Evolutionary conservation across 2,797 vertebrate genomes (phyloP).

Genomic region (Melanotaenia pygmaea): DNA sequence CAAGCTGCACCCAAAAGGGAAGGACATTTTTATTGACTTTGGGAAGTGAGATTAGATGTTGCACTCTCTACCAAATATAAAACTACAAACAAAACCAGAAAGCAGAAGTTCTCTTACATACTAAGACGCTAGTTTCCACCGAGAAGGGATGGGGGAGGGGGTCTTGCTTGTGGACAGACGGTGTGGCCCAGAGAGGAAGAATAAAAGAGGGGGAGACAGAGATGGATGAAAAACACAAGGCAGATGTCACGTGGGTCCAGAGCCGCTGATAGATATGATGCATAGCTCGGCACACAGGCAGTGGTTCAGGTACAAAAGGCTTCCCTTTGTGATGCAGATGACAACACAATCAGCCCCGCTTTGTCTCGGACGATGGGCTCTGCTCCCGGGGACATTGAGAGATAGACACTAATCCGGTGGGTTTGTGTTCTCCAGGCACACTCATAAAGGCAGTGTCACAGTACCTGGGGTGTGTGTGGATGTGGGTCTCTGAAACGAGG

Average conservation of each 20-base stretch:
- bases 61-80: conserved; percentile 44
- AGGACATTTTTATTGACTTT: conserved; percentile 39
- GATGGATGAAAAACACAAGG: conserved; percentile 69
- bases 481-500: conserved; percentile 74
- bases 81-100: conserved; percentile 44
- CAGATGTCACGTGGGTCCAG: conserved; percentile 67
- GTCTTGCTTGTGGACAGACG: conserved; percentile 68
- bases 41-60: conserved; percentile 32
- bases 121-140: conserved; percentile 43
- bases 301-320: conserved; percentile 79
- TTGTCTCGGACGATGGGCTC: conserved; percentile 79
- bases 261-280: conserved; percentile 73
- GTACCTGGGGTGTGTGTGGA: conserved; percentile 78
- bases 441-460: conserved; percentile 77
- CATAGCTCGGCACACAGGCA: conserved; percentile 51
- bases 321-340: conserved; percentile 85
- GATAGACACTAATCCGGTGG: conserved; percentile 77
- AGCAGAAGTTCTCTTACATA: conserved; percentile 36
- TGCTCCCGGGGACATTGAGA: conserved; percentile 75
- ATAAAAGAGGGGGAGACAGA: conserved; percentile 29
- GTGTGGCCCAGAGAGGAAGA: conserved; percentile 49
- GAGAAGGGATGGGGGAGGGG: conserved; percentile 36
- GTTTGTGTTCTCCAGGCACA: conserved; percentile 74
- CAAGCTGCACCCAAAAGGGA: conserved; percentile 35
- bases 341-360: conserved; percentile 81